Evolutionary conservation across 2,888 invertebrate species (phyloP).

Genomic region (Psylliodes chrysocephalus): DNA sequence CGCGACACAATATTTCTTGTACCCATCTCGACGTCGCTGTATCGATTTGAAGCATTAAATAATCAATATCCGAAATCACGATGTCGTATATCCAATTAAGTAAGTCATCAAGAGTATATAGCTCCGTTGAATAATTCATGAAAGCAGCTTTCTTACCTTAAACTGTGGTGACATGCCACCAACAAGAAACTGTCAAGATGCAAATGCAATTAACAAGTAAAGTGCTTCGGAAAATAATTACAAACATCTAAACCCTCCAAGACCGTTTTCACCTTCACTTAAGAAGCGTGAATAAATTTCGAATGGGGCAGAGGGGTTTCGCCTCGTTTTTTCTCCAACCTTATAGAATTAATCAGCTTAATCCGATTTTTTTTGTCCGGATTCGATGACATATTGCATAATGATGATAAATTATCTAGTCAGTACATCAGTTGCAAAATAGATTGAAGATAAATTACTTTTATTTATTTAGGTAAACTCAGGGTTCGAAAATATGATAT

Average conservation of each 20-base stretch:
- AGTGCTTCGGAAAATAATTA: conserved; percentile 65
- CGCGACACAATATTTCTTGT: too few species aligned
- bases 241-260: conserved; percentile 50
- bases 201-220: conserved; percentile 65
- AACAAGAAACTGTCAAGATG: conserved; percentile 65
- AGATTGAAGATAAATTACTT: too few species aligned
- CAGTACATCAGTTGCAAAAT: too few species aligned
- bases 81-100: conserved; percentile 63
- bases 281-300: conserved; percentile 27
- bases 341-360: too few species aligned
- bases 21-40: too few species aligned
- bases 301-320: too few species aligned
- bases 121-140: conserved; percentile 62
- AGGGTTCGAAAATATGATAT: too few species aligned
- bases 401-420: too few species aligned
- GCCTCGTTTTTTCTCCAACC: too few species aligned
- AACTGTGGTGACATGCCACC: conserved; percentile 63
- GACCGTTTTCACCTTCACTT: conserved; percentile 21
- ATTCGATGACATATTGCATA: too few species aligned
- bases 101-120: conserved; percentile 59
- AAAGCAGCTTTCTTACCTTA: conserved; percentile 64
- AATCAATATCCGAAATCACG: conserved; percentile 63
- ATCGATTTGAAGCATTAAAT: conserved; percentile 61
- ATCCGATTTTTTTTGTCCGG: too few species aligned
- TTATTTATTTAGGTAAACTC: too few species aligned